A percentile compares a stretch with the other conserved stretches of the same genome.
Conservation (phyloP, 2,888 invertebrate genomes). For the Hetaerina titia region DNA sequence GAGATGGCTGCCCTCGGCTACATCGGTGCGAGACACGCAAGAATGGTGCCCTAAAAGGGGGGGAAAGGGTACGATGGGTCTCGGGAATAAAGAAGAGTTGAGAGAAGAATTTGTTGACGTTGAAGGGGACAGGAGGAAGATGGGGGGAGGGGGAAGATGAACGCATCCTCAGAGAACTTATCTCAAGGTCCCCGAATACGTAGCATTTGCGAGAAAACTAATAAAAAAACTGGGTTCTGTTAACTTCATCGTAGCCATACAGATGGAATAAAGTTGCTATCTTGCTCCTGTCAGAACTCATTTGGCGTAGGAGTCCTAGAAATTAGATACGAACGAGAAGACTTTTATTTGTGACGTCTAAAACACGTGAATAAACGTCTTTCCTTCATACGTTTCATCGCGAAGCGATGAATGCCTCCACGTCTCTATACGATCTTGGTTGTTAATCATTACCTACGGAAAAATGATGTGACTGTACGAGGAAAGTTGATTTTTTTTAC, state of each 20-base stretch:
- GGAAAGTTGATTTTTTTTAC: no score
- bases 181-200: not conserved
- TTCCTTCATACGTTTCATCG: no score
- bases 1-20: not conserved
- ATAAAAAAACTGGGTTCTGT: not conserved
- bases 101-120: not conserved
- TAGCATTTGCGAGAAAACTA: not conserved
- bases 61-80: not conserved
- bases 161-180: not conserved
- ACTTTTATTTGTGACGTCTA: no score
- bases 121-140: not conserved
- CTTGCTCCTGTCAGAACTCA: no score
- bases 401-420: no score
- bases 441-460: no score
- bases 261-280: not conserved
- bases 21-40: not conserved
- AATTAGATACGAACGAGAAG: no score
- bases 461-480: no score
- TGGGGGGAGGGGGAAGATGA: not conserved
- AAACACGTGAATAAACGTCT: no score
- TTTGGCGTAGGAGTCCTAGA: no score
- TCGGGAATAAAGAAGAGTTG: not conserved
- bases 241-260: not conserved
- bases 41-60: not conserved
- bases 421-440: no score